These are phyloP conservation scores for Drosophila lacteicornis DNA, from an alignment of 1,140 invertebrate genomes.

Conservation along the genomic window DNA sequence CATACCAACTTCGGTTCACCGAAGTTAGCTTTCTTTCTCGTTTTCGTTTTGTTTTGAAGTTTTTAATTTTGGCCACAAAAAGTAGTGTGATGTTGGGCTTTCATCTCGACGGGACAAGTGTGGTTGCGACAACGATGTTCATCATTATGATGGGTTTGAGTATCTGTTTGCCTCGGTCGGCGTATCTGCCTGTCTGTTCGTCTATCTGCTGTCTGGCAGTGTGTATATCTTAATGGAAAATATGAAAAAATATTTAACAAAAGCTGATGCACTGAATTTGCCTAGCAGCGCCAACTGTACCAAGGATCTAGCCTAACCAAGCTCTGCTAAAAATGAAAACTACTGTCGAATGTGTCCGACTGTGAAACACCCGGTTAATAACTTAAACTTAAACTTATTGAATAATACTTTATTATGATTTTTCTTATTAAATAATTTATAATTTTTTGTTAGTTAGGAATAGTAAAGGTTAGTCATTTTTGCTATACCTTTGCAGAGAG, in stretches of 20 bases:
- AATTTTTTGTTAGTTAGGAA: no score
- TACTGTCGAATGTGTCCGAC: no score
- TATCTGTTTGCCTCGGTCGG: slow-evolving; percentile 23
- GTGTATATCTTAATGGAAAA: slow-evolving; percentile 65
- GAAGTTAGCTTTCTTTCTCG: no score
- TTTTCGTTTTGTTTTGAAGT: no score
- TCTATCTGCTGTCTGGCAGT: slow-evolving; percentile 8
- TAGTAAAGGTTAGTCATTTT: no score
- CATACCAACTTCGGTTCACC: no score
- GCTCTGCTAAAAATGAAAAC: background rate
- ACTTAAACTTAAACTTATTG: no score
- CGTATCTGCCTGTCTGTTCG: slow-evolving; percentile 16
- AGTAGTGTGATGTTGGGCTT: slow-evolving; percentile 32
- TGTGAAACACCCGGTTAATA: no score
- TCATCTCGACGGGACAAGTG: slow-evolving; percentile 65
- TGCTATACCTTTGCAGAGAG: no score
- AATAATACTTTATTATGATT: no score
- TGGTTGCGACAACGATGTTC: slow-evolving; percentile 25
- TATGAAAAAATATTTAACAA: slow-evolving; percentile 70
- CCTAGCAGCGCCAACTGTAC: slow-evolving; percentile 62
- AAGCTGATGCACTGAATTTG: slow-evolving; percentile 65
- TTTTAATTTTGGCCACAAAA: no score
- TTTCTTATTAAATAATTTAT: no score
- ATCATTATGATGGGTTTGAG: slow-evolving; percentile 26
- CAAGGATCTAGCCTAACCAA: slow-evolving; percentile 22